Evolutionary conservation across 1,140 invertebrate species (phyloP), one percentile per base, ranked within the genome.

Genomic region (Drosophila erecta): DNA sequence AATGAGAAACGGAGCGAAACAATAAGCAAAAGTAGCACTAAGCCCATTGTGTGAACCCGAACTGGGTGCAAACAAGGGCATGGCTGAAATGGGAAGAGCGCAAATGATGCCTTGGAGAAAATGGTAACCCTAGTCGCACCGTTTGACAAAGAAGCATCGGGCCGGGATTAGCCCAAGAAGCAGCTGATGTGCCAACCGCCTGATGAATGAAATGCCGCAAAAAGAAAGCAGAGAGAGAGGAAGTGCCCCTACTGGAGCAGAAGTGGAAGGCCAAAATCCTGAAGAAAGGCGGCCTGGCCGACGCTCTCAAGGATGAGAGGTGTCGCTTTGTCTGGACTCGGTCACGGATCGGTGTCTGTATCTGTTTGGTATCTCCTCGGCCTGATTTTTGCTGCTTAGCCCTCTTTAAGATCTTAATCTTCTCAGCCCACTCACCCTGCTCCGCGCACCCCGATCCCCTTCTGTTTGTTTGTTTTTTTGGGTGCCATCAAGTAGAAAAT

Each of bases 391-490:
- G 60, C 60, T 84, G 61, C 80, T 85, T 85, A 85, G 81, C 83
- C 84, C 83, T 86, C 84, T 69, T 87, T 86, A 86, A 86, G 83
- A 86, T 89, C 73, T 83, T 86, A 86, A 86, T 86, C 83, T 87
- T 8, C 67, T 70, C 67, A 49, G 65, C 67, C 67, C 67, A 71
- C 67, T 71, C 51, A 14, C 35, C 66, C 66, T 40, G 57, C 40
- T 41, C 37, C 55, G 3, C 37, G 37, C 1, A 12, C 15, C 10
- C 17, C 20, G 17, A 17, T 60, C 53, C 44, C 51, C 61, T 60
- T 76, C 70, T 76, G 67, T 81, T 66, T 86, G 75, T 79, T 76
- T 79, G 37, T 78, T 72, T 66, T 57, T 55, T 59, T 38, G 20
- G 58, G 79, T 61, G 77, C 66, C 79, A 38, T 79, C 87, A 91